Evolutionary conservation across 1,140 invertebrate genomes (phyloP).

Genomic region (Trinorchestia longiramus): DNA sequence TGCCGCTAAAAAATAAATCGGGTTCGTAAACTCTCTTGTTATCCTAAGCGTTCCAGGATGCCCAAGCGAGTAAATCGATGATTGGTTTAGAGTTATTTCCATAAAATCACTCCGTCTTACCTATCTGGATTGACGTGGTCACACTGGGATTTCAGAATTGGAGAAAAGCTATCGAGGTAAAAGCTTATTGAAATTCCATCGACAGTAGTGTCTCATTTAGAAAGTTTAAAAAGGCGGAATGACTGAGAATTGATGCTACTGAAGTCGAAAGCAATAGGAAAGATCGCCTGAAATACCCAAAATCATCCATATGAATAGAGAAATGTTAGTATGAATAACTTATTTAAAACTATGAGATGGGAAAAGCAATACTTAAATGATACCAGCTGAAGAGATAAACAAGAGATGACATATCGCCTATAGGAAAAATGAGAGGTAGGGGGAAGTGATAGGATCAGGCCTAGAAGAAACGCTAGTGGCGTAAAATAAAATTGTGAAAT

Average conservation of each 20-base stretch:
- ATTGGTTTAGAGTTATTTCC: not conserved
- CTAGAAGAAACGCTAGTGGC: no score
- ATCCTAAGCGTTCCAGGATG: not conserved
- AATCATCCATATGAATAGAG: not conserved
- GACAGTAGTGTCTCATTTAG: not conserved
- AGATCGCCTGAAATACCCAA: not conserved
- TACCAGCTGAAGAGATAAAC: not conserved
- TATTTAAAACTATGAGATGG: not conserved
- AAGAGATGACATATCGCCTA: not conserved
- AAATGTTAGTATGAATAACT: not conserved
- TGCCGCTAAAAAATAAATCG: not conserved
- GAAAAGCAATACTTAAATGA: not conserved
- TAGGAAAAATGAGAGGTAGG: not conserved
- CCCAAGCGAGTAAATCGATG: not conserved
- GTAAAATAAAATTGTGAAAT: no score
- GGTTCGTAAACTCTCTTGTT: not conserved
- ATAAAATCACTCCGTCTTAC: not conserved
- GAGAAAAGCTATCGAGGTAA: not conserved
- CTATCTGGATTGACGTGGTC: not conserved
- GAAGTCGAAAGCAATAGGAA: not conserved
- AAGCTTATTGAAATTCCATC: slow-evolving; percentile 1
- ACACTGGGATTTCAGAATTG: not conserved
- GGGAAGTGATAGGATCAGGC: no score
- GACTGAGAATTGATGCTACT: not conserved
- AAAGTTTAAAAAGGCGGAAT: not conserved